Percentiles rank a stretch among this genome's conserved stretches.
Evolutionary conservation across 2,888 invertebrate genomes (phyloP).

Genomic region (Diaperis boleti): DNA sequence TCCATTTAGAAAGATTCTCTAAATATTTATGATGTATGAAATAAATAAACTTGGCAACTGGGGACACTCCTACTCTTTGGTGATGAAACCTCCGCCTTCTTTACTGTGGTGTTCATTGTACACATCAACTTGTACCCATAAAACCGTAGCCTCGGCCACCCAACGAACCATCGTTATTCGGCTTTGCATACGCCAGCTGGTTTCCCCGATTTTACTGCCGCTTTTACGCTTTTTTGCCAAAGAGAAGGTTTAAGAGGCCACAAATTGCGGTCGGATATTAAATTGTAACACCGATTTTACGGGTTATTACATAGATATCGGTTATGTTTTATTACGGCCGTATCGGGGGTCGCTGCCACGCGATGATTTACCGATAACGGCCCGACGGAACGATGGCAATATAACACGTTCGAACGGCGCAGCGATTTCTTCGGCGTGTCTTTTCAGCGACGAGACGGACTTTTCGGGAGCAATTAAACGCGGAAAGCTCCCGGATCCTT

Average conservation of each 20-base stretch:
- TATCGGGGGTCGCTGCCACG: slow-evolving; percentile 43
- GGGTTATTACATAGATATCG: slow-evolving; percentile 44
- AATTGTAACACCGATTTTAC: slow-evolving; percentile 40
- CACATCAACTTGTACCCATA: too few relatives aligned
- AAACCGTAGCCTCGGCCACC: too few relatives aligned
- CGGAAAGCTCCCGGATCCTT: not conserved
- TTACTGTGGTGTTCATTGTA: too few relatives aligned
- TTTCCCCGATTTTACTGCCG: not conserved
- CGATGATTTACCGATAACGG: slow-evolving; percentile 56
- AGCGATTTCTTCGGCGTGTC: slow-evolving; percentile 28
- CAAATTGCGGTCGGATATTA: slow-evolving; percentile 31
- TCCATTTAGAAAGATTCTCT: too few relatives aligned
- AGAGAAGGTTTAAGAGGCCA: slow-evolving; percentile 24
- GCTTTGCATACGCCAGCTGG: not conserved
- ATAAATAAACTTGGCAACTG: too few relatives aligned
- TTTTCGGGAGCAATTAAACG: slow-evolving; percentile 16
- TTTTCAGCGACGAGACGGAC: slow-evolving; percentile 8
- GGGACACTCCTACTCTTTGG: too few relatives aligned
- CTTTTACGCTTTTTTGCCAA: not conserved
- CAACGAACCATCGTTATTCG: too few relatives aligned
- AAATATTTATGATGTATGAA: too few relatives aligned
- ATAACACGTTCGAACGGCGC: slow-evolving; percentile 56
- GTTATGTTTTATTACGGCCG: slow-evolving; percentile 46
- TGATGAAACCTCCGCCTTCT: too few relatives aligned
- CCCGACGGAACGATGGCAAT: slow-evolving; percentile 59